Evolutionary conservation across 2,888 invertebrate genomes (phyloP).

Genomic region (Prostheceraeus crozeri): DNA sequence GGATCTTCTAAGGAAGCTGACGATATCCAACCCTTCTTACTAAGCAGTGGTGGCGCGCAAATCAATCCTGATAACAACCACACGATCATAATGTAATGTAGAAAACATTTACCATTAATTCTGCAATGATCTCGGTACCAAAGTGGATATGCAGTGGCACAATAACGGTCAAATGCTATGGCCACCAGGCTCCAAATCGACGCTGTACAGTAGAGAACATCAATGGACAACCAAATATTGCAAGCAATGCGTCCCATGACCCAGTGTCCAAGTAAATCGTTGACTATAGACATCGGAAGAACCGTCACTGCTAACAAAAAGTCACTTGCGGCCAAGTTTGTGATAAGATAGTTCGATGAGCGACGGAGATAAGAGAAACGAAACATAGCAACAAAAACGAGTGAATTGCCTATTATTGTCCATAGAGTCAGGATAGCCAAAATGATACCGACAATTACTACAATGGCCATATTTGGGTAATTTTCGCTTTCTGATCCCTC

Average conservation of each 20-base stretch:
- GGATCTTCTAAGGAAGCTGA: conserved; percentile 12
- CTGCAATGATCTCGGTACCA: conserved; percentile 54
- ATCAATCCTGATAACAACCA: conserved; percentile 55
- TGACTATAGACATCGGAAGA: conserved; percentile 52
- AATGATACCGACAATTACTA: conserved; percentile 47
- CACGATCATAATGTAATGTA: conserved; percentile 51
- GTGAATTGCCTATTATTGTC: conserved; percentile 53
- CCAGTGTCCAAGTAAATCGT: conserved; percentile 55
- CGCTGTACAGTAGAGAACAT: conserved; percentile 57
- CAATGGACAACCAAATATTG: conserved; percentile 51
- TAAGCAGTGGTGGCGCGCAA: conserved; percentile 54
- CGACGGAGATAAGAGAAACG: conserved; percentile 49
- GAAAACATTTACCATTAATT: conserved; percentile 48
- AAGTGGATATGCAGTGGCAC: conserved; percentile 56
- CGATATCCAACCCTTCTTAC: conserved; percentile 48
- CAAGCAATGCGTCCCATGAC: conserved; percentile 52
- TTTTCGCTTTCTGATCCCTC: no score
- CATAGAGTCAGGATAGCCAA: conserved; percentile 47
- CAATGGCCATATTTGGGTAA: no score
- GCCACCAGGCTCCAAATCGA: conserved; percentile 57
- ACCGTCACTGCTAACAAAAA: conserved; percentile 54
- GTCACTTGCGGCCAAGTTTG: conserved; percentile 56
- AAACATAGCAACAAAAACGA: conserved; percentile 52
- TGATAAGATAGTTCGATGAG: conserved; percentile 56
- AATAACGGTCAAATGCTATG: conserved; percentile 56